Percentiles rank a stretch among this genome's conserved stretches.
phyloP scores from a whole-genome alignment of 2,797 vertebrate species.

The Manis pentadactyla region DNA sequence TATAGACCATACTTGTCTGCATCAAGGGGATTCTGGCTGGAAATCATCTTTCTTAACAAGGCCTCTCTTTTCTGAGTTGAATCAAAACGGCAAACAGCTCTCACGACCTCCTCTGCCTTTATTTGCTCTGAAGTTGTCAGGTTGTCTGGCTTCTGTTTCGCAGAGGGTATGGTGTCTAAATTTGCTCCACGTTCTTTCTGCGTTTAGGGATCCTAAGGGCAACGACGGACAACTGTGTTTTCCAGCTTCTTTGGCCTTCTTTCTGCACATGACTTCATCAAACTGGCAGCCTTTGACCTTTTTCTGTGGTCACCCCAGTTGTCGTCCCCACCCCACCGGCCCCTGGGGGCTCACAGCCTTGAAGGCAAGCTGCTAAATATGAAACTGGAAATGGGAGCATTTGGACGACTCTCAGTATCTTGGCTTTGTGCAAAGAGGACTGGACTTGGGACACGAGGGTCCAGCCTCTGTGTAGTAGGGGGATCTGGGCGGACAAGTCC shows the following conservation, averaged over 20 bases:
- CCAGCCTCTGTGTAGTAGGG: neutral
- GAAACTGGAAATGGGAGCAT: neutral
- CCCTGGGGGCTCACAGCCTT: neutral
- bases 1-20: neutral
- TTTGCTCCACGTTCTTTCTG: neutral
- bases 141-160: neutral
- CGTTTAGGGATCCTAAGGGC: neutral
- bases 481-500: accelerated
- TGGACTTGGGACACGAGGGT: neutral
- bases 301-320: accelerated
- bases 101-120: neutral
- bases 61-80: neutral
- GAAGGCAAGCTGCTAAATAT: neutral
- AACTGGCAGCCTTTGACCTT: neutral
- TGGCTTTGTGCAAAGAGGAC: neutral
- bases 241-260: neutral
- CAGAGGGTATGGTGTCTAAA: neutral
- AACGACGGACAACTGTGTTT: neutral
- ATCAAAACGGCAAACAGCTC: neutral
- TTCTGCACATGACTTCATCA: neutral
- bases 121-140: neutral
- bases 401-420: neutral
- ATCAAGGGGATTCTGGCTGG: neutral
- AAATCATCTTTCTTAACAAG: neutral
- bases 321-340: too few relatives aligned